Base-by-base conservation (phyloP, 2,888 invertebrate genomes). In the Tillus elongatus region DNA sequence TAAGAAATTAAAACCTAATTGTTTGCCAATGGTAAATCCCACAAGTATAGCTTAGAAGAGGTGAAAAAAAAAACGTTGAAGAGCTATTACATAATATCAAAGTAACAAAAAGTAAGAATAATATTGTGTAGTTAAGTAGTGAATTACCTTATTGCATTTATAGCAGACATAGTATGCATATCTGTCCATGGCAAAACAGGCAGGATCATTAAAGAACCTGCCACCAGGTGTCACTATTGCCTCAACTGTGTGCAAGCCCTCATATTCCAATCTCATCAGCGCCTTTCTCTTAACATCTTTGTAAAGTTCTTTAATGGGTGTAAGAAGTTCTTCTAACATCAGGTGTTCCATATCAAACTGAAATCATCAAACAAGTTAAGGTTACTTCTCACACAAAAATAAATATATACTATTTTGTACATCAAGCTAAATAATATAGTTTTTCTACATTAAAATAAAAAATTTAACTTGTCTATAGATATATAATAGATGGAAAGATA, bases 161-260 rank as follows among this genome's bases (percentile, higher is more conserved):
- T 79, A 91, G 65, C 97, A 97, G 15, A 96, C 92, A 59, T 97
- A 97, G 64, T 97, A 97, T 1, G 97, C 95, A 61, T 97, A 97
- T 53, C 93, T 75, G 55, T 96, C 95, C 91, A 97, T 91, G 2
- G 97, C 96, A 64, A 87, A 89, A 0, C 77, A 73, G 1, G 85
- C 82, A 1, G 93, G 81, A 62, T 95, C 90, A 37, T 82, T 78
- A 52, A 77, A 77, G 55, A 78, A 82, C 39, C 81, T 69, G 11
- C 77, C 76, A 6, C 84, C 79, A 3, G 74, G 70, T 9, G 74
- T 72, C 14, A 71, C 70, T 32, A 79, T 74, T 1, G 76, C 79
- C 45, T 82, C 82, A 0, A 81, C 75, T 51, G 82, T 78, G 42
- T 84, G 79, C 30, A 92, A 67, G 0, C 96, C 96, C 66, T 97